These are phyloP conservation scores for Drosophila yakuba DNA, from an alignment of 1,140 invertebrate species.

Conservation along the genomic window DNA sequence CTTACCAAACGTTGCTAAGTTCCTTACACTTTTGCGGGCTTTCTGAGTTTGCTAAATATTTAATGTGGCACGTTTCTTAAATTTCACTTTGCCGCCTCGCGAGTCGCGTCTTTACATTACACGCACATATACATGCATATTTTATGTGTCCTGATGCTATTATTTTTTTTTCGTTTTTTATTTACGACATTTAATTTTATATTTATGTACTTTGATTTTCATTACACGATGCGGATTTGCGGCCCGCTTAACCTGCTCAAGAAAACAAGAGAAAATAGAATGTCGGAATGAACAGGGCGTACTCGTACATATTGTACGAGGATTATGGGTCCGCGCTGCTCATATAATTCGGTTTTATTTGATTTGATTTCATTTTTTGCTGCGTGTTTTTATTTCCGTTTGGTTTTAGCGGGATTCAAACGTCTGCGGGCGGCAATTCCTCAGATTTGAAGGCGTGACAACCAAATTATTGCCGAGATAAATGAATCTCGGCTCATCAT, in stretches of 20 bases:
- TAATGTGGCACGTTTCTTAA: slow-evolving; percentile 61
- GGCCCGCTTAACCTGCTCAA: slow-evolving; percentile 43
- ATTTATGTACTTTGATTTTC: slow-evolving; percentile 77
- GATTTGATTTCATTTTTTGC: slow-evolving; percentile 65
- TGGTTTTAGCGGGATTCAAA: slow-evolving; percentile 42
- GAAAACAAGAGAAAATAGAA: slow-evolving; percentile 6
- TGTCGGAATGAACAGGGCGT: slow-evolving; percentile 19
- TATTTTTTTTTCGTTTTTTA: slow-evolving; percentile 73
- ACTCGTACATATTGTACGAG: slow-evolving; percentile 9
- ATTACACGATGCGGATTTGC: slow-evolving; percentile 63
- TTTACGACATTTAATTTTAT: slow-evolving; percentile 80
- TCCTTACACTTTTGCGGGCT: slow-evolving; percentile 1
- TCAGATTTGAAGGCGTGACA: slow-evolving; percentile 54
- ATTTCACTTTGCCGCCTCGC: slow-evolving; percentile 39
- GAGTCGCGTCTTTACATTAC: slow-evolving; percentile 24
- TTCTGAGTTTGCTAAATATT: slow-evolving; percentile 53
- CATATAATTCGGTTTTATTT: slow-evolving; percentile 70
- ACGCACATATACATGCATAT: slow-evolving; percentile 22
- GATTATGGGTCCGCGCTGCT: slow-evolving; percentile 27
- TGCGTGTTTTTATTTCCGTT: slow-evolving; percentile 44
- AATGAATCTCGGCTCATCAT: slow-evolving; percentile 51
- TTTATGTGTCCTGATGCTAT: slow-evolving; percentile 47
- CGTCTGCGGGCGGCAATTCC: slow-evolving; percentile 32
- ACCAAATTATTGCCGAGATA: slow-evolving; percentile 43
- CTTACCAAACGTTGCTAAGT: slow-evolving; percentile 17